Evolutionary conservation across 2,888 invertebrate species (phyloP).

Genomic region (Camponotus fellah): DNA sequence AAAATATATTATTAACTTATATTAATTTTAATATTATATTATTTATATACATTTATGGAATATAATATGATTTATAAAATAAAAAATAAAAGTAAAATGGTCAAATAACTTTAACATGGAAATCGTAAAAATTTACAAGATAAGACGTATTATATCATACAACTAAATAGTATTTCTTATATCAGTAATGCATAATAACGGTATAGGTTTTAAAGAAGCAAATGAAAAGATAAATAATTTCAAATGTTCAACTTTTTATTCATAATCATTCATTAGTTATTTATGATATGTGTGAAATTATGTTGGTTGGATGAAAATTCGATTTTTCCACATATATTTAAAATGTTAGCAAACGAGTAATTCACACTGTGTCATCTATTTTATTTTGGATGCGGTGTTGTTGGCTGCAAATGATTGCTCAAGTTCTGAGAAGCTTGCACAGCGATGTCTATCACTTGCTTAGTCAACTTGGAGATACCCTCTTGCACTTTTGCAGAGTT

Average conservation of each 20-base stretch:
- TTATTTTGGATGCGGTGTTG: conserved; percentile 41
- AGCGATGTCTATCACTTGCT: conserved; percentile 81
- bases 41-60: not conserved
- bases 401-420: conserved; percentile 79
- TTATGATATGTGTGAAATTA: not conserved
- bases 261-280: conserved; percentile 5
- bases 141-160: not conserved
- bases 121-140: not conserved
- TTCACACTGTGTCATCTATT: not conserved
- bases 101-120: not conserved
- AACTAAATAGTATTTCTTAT: not conserved
- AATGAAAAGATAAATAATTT: not conserved
- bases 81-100: not conserved
- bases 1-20: not conserved
- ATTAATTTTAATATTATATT: not conserved
- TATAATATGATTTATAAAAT: not conserved
- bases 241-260: conserved; percentile 37
- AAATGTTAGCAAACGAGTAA: not conserved
- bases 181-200: not conserved
- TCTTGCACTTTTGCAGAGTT: conserved; percentile 81
- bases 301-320: not conserved
- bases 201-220: not conserved
- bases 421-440: conserved; percentile 81
- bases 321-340: not conserved
- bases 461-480: conserved; percentile 80